A percentile compares a stretch with the other conserved stretches of the same genome.
phyloP scores from a whole-genome alignment of 1,140 invertebrate species.

The Drosophila subobscura region DNA sequence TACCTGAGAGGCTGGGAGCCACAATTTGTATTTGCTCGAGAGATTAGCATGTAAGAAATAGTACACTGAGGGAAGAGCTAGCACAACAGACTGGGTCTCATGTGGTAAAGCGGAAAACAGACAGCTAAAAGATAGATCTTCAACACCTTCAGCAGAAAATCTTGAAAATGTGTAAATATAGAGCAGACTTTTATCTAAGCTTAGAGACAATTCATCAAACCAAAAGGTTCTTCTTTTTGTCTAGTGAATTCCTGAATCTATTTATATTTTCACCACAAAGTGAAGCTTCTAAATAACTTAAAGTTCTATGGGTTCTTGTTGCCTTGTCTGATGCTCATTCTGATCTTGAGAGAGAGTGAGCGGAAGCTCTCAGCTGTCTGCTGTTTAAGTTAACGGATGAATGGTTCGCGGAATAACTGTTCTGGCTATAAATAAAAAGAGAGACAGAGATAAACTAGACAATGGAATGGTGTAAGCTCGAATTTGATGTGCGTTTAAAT shows the following conservation, averaged over 20 bases:
- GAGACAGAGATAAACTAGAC: not conserved
- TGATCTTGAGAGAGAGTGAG: not conserved
- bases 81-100: too few relatives aligned
- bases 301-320: constrained; percentile 5
- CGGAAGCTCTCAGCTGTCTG: not conserved
- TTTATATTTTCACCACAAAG: not conserved
- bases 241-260: not conserved
- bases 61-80: too few relatives aligned
- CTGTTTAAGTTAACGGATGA: not conserved
- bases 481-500: not conserved
- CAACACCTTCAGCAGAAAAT: too few relatives aligned
- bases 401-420: too few relatives aligned
- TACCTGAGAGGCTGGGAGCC: constrained; percentile 3
- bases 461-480: not conserved
- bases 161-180: too few relatives aligned
- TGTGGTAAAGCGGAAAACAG: too few relatives aligned
- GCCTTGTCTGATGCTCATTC: constrained; percentile 5
- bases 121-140: too few relatives aligned
- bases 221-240: too few relatives aligned
- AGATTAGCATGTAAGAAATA: constrained; percentile 20
- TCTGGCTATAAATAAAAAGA: too few relatives aligned
- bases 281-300: not conserved
- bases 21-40: not conserved
- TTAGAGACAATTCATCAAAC: too few relatives aligned
- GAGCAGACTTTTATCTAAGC: too few relatives aligned